Evolutionary conservation across 1,140 invertebrate species (phyloP).

Genomic region (Nephotettix cincticeps): DNA sequence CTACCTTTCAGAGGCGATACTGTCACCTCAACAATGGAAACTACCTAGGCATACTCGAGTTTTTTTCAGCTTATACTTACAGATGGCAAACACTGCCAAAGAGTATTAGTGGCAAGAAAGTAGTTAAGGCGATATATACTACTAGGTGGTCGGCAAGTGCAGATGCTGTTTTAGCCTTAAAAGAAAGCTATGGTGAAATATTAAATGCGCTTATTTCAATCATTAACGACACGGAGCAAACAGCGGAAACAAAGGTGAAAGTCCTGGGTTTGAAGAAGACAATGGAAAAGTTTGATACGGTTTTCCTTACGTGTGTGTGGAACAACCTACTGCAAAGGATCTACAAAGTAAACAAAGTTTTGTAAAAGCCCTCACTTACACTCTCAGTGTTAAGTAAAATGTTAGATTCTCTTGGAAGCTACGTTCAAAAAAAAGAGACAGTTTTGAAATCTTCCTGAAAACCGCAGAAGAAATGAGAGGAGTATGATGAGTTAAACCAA

Average conservation of each 20-base stretch:
- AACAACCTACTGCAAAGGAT: neutral
- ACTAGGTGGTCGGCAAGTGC: constrained; percentile 1
- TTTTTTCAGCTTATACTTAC: neutral
- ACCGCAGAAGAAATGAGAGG: too few relatives aligned
- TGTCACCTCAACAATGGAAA: neutral
- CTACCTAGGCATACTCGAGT: neutral
- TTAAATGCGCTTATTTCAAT: neutral
- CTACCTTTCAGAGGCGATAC: constrained; percentile 9
- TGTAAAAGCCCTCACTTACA: neutral
- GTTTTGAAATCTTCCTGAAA: neutral
- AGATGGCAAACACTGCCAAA: neutral
- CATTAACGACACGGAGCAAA: neutral
- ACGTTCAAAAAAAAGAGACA: neutral
- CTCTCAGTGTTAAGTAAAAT: too few relatives aligned
- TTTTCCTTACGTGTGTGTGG: neutral
- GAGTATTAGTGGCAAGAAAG: neutral
- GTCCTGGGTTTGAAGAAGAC: neutral
- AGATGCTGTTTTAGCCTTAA: neutral
- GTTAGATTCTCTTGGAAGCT: neutral
- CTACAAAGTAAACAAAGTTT: neutral
- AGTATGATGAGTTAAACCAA: too few relatives aligned
- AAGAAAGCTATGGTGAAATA: constrained; percentile 1
- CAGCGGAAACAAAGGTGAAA: neutral
- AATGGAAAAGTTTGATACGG: neutral
- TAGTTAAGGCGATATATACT: neutral